Conservation (phyloP, 2,888 invertebrate genomes). For the Drosophila mayaguana region DNA sequence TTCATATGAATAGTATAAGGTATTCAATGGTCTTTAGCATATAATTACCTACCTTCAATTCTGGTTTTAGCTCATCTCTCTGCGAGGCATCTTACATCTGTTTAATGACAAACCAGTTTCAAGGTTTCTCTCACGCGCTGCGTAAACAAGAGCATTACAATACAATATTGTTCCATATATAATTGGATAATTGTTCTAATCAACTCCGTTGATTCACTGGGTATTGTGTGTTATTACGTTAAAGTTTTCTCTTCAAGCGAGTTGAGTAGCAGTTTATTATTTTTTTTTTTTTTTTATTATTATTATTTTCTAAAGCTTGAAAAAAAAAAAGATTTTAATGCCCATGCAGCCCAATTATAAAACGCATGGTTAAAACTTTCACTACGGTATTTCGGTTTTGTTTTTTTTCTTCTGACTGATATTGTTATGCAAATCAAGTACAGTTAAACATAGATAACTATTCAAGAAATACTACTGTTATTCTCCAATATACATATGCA, state of each 20-base stretch:
- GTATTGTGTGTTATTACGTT: slow-evolving; percentile 22
- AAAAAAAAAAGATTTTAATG: slow-evolving; percentile 51
- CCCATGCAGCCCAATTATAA: slow-evolving; percentile 51
- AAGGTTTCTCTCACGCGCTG: slow-evolving; percentile 40
- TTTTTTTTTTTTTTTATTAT: not conserved
- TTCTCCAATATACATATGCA: slow-evolving; percentile 20
- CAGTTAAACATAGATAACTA: slow-evolving; percentile 56
- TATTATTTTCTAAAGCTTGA: slow-evolving; percentile 5
- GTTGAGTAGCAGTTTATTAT: slow-evolving; percentile 31
- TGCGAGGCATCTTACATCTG: slow-evolving; percentile 30
- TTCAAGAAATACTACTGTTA: slow-evolving; percentile 52
- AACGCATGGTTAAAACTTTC: slow-evolving; percentile 63
- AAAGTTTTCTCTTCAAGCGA: not conserved
- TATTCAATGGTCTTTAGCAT: slow-evolving; percentile 36
- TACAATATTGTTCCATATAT: slow-evolving; percentile 20
- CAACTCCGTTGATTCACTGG: slow-evolving; percentile 10
- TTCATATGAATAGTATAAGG: slow-evolving; percentile 6
- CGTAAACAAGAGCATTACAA: slow-evolving; percentile 16
- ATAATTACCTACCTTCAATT: not conserved
- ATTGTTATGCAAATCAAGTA: slow-evolving; percentile 65
- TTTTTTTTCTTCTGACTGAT: slow-evolving; percentile 34
- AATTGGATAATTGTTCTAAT: slow-evolving; percentile 20
- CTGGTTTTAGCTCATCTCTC: slow-evolving; percentile 41
- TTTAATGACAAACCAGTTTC: slow-evolving; percentile 61
- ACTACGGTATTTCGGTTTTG: slow-evolving; percentile 57